Percentiles rank a stretch among this genome's conserved stretches.
phyloP scores from a whole-genome alignment of 2,888 invertebrate species.

The Spodoptera littoralis region DNA sequence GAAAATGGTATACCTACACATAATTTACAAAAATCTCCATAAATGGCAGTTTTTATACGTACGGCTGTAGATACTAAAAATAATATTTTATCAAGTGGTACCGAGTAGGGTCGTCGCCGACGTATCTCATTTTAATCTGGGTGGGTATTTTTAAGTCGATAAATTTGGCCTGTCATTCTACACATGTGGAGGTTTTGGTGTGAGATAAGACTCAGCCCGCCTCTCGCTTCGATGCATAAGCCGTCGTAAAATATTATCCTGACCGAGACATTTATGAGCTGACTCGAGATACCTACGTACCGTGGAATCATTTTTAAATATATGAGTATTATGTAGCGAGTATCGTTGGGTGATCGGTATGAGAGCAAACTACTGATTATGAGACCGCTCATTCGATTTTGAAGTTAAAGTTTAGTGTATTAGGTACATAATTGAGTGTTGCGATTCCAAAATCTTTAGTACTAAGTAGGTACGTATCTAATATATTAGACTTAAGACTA shows the following conservation, averaged over 20 bases:
- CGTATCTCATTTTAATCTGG: slow-evolving; percentile 85
- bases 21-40: slow-evolving; percentile 59
- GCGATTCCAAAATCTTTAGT: no score
- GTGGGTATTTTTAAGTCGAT: slow-evolving; percentile 86
- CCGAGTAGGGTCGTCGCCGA: slow-evolving; percentile 63
- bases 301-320: slow-evolving; percentile 79
- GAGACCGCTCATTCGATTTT: no score
- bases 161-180: slow-evolving; percentile 84
- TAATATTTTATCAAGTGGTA: slow-evolving; percentile 75
- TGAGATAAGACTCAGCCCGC: slow-evolving; percentile 81
- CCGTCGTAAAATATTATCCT: slow-evolving; percentile 87
- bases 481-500: no score
- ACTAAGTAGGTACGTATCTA: no score
- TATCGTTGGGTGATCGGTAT: no score
- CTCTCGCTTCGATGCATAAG: slow-evolving; percentile 73
- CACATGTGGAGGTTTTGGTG: slow-evolving; percentile 80
- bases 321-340: slow-evolving; percentile 42
- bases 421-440: no score
- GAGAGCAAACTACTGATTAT: no score
- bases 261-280: slow-evolving; percentile 84
- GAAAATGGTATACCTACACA: slow-evolving; percentile 51
- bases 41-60: slow-evolving; percentile 56
- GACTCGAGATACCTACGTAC: slow-evolving; percentile 82
- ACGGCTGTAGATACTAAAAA: slow-evolving; percentile 64
- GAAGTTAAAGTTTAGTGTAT: no score